These are phyloP conservation scores for Acholoe squamosa DNA, from an alignment of 2,888 invertebrate genomes.

Conservation along the genomic window DNA sequence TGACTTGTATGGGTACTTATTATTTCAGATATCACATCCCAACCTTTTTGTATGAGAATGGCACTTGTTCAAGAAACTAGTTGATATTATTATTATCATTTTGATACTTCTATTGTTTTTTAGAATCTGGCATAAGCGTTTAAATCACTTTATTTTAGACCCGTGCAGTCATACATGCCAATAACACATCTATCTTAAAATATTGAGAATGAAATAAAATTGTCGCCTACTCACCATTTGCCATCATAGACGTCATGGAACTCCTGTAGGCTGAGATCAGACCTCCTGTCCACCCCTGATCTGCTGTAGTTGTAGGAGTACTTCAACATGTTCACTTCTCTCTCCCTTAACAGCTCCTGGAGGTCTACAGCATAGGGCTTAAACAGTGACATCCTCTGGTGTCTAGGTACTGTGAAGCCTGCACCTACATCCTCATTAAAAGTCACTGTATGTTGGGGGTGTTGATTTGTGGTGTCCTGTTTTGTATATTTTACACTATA, in stretches of 20 bases:
- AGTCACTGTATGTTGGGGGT: not conserved
- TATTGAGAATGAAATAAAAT: no score
- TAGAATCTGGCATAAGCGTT: no score
- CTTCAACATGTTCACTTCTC: conserved; percentile 72
- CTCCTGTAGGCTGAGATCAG: conserved; percentile 76
- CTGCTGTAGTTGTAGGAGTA: conserved; percentile 72
- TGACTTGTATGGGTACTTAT: no score
- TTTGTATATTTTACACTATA: not conserved
- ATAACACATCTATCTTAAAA: no score
- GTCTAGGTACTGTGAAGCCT: not conserved
- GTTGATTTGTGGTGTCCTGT: not conserved
- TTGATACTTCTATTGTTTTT: no score
- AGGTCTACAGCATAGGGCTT: conserved; percentile 34
- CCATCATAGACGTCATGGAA: conserved; percentile 82
- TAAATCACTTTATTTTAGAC: no score
- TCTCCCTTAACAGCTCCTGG: conserved; percentile 25
- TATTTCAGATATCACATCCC: no score
- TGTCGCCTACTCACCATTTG: conserved; percentile 80
- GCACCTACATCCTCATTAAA: not conserved
- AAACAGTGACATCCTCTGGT: conserved; percentile 21
- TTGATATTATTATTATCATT: no score
- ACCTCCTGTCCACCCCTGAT: conserved; percentile 76
- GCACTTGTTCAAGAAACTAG: no score
- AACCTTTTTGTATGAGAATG: no score
- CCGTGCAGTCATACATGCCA: no score